Evolutionary conservation across 2,797 vertebrate genomes (phyloP).

Genomic region (Mus minutoides): DNA sequence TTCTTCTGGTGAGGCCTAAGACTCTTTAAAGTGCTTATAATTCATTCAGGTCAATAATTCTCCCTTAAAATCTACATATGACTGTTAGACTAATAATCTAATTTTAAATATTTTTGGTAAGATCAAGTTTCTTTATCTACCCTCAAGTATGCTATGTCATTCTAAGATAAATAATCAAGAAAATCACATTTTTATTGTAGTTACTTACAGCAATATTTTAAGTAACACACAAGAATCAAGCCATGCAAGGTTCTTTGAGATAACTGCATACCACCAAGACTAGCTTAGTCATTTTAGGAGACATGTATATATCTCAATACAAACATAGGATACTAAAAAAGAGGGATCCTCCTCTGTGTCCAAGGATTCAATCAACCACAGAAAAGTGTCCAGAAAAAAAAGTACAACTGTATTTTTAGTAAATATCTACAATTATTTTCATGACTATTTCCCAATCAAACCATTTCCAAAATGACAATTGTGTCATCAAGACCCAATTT

Average conservation of each 20-base stretch:
- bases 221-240: background rate
- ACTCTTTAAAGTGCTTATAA: background rate
- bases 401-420: background rate
- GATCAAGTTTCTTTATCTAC: background rate
- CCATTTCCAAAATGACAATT: background rate
- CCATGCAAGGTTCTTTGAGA: background rate
- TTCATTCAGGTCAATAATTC: background rate
- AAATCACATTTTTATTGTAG: background rate
- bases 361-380: background rate
- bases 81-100: background rate
- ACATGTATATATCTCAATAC: background rate
- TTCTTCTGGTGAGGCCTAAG: background rate
- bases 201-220: background rate
- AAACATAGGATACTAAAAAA: background rate
- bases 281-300: background rate
- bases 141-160: background rate
- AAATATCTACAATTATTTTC: background rate
- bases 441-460: background rate
- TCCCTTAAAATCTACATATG: background rate
- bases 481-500: background rate
- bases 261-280: background rate
- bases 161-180: background rate
- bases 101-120: background rate
- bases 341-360: accelerated
- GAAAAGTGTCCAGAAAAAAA: background rate